These are phyloP conservation scores for Vulpes lagopus DNA, from an alignment of 2,113 vertebrate genomes.

Conservation along the genomic window DNA sequence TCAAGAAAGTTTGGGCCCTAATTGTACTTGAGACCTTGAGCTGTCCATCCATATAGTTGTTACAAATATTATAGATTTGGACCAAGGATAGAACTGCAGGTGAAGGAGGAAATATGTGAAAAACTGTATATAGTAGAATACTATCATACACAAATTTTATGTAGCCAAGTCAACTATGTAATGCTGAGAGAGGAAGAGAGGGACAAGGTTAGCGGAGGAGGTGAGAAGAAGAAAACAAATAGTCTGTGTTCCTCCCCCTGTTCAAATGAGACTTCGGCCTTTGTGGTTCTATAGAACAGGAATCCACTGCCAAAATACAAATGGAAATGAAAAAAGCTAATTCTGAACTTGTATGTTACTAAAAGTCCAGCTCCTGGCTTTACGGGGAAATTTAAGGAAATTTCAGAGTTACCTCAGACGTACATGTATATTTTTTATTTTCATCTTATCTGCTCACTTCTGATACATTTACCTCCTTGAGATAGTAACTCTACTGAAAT, in stretches of 20 bases:
- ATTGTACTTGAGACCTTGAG: background rate
- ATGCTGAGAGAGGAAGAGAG: background rate
- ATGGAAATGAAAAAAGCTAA: background rate
- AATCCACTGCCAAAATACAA: background rate
- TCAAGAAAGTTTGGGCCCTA: background rate
- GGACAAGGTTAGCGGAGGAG: background rate
- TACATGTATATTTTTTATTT: background rate
- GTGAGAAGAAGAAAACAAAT: background rate
- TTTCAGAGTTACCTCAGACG: background rate
- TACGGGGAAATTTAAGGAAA: background rate
- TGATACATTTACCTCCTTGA: background rate
- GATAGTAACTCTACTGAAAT: background rate
- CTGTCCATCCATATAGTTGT: background rate
- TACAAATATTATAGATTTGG: background rate
- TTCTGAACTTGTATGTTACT: constrained; percentile 6
- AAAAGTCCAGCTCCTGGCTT: background rate
- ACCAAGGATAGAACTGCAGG: background rate
- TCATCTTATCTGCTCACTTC: background rate
- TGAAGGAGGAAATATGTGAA: background rate
- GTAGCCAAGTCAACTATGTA: background rate
- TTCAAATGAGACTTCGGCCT: background rate
- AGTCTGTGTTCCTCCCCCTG: background rate
- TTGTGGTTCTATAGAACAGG: background rate
- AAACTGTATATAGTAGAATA: background rate
- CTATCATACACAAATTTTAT: background rate